Conservation (phyloP, 2,888 invertebrate genomes). For the Melanostoma mellinum region DNA sequence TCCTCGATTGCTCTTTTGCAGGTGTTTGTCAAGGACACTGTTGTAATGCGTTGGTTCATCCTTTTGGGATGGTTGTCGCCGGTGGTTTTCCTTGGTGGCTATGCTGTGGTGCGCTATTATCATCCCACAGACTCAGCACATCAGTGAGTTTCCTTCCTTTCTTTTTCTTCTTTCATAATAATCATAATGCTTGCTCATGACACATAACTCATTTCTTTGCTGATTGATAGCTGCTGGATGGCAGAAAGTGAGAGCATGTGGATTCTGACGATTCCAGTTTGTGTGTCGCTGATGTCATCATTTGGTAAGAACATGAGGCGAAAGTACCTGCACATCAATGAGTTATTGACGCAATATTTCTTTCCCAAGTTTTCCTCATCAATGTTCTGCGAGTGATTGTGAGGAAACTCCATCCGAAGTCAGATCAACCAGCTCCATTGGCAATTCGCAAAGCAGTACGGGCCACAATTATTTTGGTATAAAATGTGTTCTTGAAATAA, state of each 20-base stretch:
- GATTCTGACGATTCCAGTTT: constrained; percentile 86
- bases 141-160: constrained; percentile 82
- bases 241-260: constrained; percentile 85
- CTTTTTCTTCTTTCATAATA: not conserved
- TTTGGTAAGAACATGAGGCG: constrained; percentile 82
- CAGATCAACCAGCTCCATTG: constrained; percentile 84
- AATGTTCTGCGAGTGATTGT: constrained; percentile 87
- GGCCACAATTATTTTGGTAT: constrained; percentile 87
- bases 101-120: constrained; percentile 80
- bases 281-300: constrained; percentile 84
- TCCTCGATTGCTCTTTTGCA: constrained; percentile 73
- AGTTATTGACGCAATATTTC: constrained; percentile 51
- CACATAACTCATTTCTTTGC: constrained; percentile 51
- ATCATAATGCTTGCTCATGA: not conserved
- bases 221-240: constrained; percentile 86
- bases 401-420: constrained; percentile 85
- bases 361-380: constrained; percentile 84
- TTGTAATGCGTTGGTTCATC: constrained; percentile 88
- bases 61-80: constrained; percentile 88
- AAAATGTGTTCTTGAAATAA: not conserved
- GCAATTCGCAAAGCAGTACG: constrained; percentile 87
- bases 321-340: too few species aligned
- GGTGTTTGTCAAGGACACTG: constrained; percentile 89
- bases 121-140: constrained; percentile 83
- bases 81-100: constrained; percentile 82